Evolutionary conservation across 1,140 invertebrate species (phyloP).

Genomic region (Ladona fulva): DNA sequence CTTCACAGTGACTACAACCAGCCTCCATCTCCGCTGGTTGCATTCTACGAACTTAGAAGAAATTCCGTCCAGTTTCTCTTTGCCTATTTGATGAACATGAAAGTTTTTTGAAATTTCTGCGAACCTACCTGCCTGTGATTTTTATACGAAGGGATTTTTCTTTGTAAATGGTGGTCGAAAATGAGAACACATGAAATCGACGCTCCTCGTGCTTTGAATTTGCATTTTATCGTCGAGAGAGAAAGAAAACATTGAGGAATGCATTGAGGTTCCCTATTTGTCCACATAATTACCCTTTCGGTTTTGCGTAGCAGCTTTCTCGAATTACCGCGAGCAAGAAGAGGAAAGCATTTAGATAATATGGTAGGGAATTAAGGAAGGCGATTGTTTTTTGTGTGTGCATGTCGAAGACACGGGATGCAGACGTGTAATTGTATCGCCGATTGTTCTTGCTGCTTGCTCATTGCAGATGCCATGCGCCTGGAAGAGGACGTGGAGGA

Average conservation of each 20-base stretch:
- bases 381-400: not conserved
- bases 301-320: too few relatives aligned
- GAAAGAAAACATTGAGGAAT: not conserved
- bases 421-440: not conserved
- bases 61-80: not conserved
- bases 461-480: not conserved
- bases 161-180: not conserved
- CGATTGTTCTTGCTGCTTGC: slow-evolving; percentile 2
- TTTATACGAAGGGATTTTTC: not conserved
- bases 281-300: too few relatives aligned
- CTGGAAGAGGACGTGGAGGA: not conserved
- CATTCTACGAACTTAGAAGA: not conserved
- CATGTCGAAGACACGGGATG: not conserved
- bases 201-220: not conserved
- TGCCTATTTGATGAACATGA: not conserved
- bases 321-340: not conserved
- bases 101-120: not conserved
- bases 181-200: not conserved
- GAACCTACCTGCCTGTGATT: not conserved
- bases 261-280: not conserved
- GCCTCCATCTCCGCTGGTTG: too few relatives aligned
- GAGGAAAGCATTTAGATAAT: not conserved
- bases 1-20: too few relatives aligned
- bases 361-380: not conserved
- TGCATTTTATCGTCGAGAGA: not conserved